phyloP scores from a whole-genome alignment of 2,888 invertebrate genomes.

The Spialia ferax region DNA sequence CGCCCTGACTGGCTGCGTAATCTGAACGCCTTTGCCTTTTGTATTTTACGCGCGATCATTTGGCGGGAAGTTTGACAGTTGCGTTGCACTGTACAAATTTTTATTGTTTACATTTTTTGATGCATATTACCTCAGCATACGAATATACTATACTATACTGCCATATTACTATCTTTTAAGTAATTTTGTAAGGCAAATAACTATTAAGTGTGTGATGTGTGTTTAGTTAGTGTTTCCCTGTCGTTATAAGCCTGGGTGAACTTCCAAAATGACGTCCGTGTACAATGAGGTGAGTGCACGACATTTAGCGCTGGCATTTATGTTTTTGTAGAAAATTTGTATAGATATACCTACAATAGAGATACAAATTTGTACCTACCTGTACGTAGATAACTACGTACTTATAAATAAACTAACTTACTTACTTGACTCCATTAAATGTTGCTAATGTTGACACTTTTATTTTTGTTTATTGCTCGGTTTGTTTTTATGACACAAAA shows the following conservation, averaged over 20 bases:
- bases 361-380: too few species aligned
- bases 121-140: too few species aligned
- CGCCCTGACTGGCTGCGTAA: constrained; percentile 70
- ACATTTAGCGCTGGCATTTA: constrained; percentile 77
- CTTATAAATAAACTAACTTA: too few species aligned
- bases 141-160: too few species aligned
- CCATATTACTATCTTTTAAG: background rate
- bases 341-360: too few species aligned
- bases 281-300: constrained; percentile 83
- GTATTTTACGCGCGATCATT: constrained; percentile 62
- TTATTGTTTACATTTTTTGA: constrained; percentile 35
- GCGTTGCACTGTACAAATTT: constrained; percentile 45
- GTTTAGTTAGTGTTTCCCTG: constrained; percentile 69
- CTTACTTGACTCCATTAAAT: constrained; percentile 54
- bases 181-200: background rate
- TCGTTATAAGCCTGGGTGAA: constrained; percentile 62
- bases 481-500: background rate
- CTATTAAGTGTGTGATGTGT: constrained; percentile 68
- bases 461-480: constrained; percentile 29
- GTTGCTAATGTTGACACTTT: constrained; percentile 41
- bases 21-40: constrained; percentile 60
- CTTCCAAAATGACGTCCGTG: constrained; percentile 75
- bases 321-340: constrained; percentile 75
- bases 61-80: constrained; percentile 76
- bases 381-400: too few species aligned